Evolutionary conservation across 37 sponge, comb jelly and placozoan genomes (phyloP), one percentile per base, ranked within the genome.

Genomic region (Tethya wilhelma): DNA sequence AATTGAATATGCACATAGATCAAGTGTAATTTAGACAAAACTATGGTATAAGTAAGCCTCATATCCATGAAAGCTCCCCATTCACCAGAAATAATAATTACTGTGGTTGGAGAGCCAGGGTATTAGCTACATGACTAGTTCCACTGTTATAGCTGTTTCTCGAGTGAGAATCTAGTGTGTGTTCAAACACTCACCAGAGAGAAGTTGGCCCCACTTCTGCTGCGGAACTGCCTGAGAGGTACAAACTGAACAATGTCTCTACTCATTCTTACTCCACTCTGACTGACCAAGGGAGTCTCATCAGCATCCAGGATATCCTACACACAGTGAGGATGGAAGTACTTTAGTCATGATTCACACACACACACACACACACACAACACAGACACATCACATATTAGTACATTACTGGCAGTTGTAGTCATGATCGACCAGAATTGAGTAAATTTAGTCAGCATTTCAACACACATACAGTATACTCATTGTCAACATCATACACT

Each of bases 201-300:
- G 69, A 87, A 82, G 71, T 79, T 75, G 0, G 83, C 80, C 46
- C 82, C 87, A 60, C 68, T 70, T 49, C 71, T 69, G 11, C 34
- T 46, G 34, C 67, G 69, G 25, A 90, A 78, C 41, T 86, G 63
- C 57, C 90, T 74, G 11, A 94, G 70, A 0, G 94, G 90, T 3
- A 94, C 90, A 87, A 94, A 94, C 88, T 94, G 94, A 1, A 94
- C 94, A 67, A 94, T 94, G 69, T 94, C 94, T 44, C 94, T 67
- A 11, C n/a, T 25, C 94, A 94, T 94, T 53, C 23, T 59, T 53
- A 67, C 53, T 1, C 87, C 87, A 56, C 37, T 38, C 39, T 78
- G 80, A 44, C 67, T 73, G 9, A 64, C 49, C 58, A 93, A 79
- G 55, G 93, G 93, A 12, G 42, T 76, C 40, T 93, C 93, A 88